Percentiles rank a stretch among this genome's conserved stretches.
phyloP scores from a whole-genome alignment of 2,888 invertebrate genomes.

The Sussaba pulchella region DNA sequence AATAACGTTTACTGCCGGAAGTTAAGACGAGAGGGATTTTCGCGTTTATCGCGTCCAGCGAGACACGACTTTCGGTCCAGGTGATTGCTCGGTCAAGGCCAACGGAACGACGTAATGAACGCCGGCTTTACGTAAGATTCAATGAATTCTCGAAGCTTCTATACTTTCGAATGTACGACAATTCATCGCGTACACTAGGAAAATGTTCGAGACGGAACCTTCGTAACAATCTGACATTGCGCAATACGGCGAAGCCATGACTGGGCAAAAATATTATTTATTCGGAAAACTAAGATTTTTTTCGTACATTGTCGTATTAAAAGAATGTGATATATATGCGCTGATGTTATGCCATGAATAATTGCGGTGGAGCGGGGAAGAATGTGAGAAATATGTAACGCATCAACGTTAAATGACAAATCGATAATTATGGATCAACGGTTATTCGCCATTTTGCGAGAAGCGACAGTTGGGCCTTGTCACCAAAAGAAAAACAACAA shows the following conservation, averaged over 20 bases:
- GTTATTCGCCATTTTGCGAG: slow-evolving; percentile 7
- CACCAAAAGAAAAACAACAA: background rate
- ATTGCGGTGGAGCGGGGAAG: too few species aligned
- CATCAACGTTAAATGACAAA: background rate
- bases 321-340: too few species aligned
- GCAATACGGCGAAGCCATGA: slow-evolving; percentile 40
- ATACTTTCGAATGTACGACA: background rate
- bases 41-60: slow-evolving; percentile 29
- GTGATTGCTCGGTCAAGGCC: background rate
- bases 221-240: slow-evolving; percentile 16
- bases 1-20: background rate
- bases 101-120: background rate
- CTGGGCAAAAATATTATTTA: slow-evolving; percentile 28
- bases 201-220: background rate
- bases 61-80: background rate
- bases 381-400: background rate
- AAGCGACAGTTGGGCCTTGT: slow-evolving; percentile 18
- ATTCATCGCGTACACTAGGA: background rate
- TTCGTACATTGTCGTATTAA: too few species aligned
- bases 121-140: background rate
- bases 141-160: slow-evolving; percentile 16
- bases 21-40: background rate
- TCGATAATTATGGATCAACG: too few species aligned
- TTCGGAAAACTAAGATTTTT: too few species aligned
- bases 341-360: too few species aligned